Conservation (phyloP, 2,888 invertebrate species). For the Polydrusus cervinus region DNA sequence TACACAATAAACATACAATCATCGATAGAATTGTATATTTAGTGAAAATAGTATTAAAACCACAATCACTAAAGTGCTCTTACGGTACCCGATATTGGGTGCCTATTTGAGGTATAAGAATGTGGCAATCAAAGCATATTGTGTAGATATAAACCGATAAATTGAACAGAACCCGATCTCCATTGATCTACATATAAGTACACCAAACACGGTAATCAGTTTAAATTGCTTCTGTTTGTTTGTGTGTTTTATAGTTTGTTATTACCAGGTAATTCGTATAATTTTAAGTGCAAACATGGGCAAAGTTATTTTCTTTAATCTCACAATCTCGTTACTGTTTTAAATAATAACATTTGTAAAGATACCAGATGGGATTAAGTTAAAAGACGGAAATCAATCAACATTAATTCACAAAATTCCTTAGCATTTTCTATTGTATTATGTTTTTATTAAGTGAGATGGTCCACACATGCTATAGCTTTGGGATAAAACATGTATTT, state of each 20-base stretch:
- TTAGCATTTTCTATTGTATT: no score
- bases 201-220: conserved; percentile 35
- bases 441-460: no score
- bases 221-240: conserved; percentile 39
- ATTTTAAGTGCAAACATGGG: conserved; percentile 36
- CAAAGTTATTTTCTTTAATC: conserved; percentile 28
- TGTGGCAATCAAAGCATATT: conserved; percentile 43
- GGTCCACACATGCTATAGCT: no score
- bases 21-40: conserved; percentile 17
- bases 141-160: conserved; percentile 41
- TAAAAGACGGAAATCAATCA: conserved; percentile 2
- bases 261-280: conserved; percentile 27
- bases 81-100: conserved; percentile 34
- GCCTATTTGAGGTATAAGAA: conserved; percentile 28
- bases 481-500: no score
- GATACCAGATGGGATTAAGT: conserved; percentile 6
- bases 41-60: conserved; percentile 22
- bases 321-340: conserved; percentile 18
- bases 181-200: conserved; percentile 40
- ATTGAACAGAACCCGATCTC: conserved; percentile 35
- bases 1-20: not conserved
- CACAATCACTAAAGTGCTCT: conserved; percentile 23
- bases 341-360: conserved; percentile 11
- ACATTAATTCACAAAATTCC: not conserved
- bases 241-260: conserved; percentile 39